Conservation (phyloP, 2,113 vertebrate genomes). For the Bostrychus sinensis region DNA sequence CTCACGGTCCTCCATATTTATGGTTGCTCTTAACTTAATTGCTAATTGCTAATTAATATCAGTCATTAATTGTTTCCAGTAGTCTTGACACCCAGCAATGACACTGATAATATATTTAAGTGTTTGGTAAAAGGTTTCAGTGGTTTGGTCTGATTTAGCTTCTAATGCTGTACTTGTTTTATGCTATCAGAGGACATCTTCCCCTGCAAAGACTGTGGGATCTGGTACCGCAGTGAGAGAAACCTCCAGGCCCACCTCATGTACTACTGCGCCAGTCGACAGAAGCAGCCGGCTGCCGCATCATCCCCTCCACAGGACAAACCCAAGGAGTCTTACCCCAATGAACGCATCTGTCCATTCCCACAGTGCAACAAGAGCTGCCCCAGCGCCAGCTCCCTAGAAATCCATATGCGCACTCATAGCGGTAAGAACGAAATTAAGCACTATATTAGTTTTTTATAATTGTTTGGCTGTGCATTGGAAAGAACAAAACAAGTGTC, state of each 20-base stretch:
- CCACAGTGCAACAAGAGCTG: conserved; percentile 98
- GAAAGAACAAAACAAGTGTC: background rate
- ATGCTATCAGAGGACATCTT: conserved; percentile 91
- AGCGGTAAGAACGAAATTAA: conserved; percentile 82
- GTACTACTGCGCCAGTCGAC: conserved; percentile 97
- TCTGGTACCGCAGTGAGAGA: conserved; percentile 97
- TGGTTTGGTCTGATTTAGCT: background rate
- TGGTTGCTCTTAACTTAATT: background rate
- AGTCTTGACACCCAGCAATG: too few species aligned
- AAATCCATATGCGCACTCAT: conserved; percentile 98
- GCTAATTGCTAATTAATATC: too few species aligned
- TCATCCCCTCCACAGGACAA: conserved; percentile 85
- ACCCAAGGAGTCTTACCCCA: conserved; percentile 91
- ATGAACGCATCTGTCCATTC: conserved; percentile 93
- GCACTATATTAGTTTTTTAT: background rate
- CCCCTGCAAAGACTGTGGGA: conserved; percentile 97
- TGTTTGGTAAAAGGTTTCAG: too few species aligned
- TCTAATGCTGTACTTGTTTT: background rate
- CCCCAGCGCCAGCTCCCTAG: conserved; percentile 96
- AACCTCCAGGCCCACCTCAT: conserved; percentile 98
- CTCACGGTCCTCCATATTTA: too few species aligned
- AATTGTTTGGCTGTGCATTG: background rate
- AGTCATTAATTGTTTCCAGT: too few species aligned
- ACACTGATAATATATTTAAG: background rate
- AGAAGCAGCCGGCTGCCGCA: conserved; percentile 77